These are phyloP conservation scores for Uloborus plumipes DNA, from an alignment of 2,888 invertebrate genomes.

Conservation along the genomic window DNA sequence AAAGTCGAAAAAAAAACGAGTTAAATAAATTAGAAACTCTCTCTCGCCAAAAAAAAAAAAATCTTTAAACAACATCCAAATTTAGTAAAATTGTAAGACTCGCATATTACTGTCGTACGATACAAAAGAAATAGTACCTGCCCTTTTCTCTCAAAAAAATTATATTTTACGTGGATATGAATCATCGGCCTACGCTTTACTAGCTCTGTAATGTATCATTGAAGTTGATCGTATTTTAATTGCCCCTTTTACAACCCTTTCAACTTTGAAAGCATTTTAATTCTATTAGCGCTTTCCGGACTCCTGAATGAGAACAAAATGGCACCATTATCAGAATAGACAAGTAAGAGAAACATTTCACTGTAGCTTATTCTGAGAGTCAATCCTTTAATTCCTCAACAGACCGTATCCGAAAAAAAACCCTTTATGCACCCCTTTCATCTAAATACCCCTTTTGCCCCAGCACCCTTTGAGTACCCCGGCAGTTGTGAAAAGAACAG, in stretches of 20 bases:
- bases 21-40: too few species aligned
- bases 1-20: too few species aligned
- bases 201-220: too few species aligned
- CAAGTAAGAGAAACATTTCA: neutral
- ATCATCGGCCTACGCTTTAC: too few species aligned
- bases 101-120: too few species aligned
- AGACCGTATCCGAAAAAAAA: conserved; percentile 34
- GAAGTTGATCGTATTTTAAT: too few species aligned
- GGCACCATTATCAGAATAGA: neutral
- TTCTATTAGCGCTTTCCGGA: conserved; percentile 39
- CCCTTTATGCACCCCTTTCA: conserved; percentile 12
- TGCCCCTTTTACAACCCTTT: conserved; percentile 30
- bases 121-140: too few species aligned
- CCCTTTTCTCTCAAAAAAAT: too few species aligned
- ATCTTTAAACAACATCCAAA: too few species aligned
- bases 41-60: too few species aligned
- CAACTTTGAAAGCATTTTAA: conserved; percentile 29
- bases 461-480: conserved; percentile 42
- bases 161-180: too few species aligned
- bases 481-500: conserved; percentile 36
- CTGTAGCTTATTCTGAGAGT: conserved; percentile 14
- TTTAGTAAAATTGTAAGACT: too few species aligned
- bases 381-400: conserved; percentile 54
- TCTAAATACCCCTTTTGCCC: neutral
- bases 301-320: conserved; percentile 34